These are phyloP conservation scores for Sanderia malayensis DNA, from an alignment of 30 jellyfish, hydroid and myxozoan genomes.

Conservation along the genomic window DNA sequence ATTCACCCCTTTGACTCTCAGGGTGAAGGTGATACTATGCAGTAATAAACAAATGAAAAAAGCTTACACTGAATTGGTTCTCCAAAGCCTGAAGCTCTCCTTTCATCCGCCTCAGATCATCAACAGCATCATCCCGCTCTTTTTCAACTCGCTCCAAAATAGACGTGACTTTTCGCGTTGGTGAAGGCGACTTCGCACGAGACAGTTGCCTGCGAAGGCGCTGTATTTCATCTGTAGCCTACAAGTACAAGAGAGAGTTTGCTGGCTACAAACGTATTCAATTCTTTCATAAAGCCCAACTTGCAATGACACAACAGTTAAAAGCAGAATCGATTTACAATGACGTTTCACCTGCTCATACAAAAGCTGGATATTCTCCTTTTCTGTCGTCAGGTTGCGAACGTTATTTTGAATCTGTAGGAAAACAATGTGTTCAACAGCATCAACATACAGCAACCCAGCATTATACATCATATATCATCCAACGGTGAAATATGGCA, in stretches of 20 bases:
- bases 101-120: constrained; percentile 66
- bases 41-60: too few relatives aligned
- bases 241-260: neutral
- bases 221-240: constrained; percentile 92
- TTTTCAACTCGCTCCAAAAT: constrained; percentile 87
- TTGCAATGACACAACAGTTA: too few relatives aligned
- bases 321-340: too few relatives aligned
- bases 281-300: too few relatives aligned
- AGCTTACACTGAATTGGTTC: constrained; percentile 67
- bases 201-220: constrained; percentile 80
- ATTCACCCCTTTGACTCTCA: too few relatives aligned
- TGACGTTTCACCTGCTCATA: constrained; percentile 94
- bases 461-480: too few relatives aligned
- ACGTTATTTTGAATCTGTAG: constrained; percentile 76
- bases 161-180: constrained; percentile 56
- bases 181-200: constrained; percentile 75
- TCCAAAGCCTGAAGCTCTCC: constrained; percentile 68
- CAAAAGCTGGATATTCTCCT: constrained; percentile 81
- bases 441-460: too few relatives aligned
- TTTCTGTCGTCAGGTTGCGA: constrained; percentile 70
- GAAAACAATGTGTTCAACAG: too few relatives aligned
- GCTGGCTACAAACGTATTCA: too few relatives aligned
- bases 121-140: constrained; percentile 89
- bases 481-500: too few relatives aligned
- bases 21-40: too few relatives aligned